Base-by-base conservation (phyloP, 1,140 invertebrate species). In the Chironomus striatipennis region DNA sequence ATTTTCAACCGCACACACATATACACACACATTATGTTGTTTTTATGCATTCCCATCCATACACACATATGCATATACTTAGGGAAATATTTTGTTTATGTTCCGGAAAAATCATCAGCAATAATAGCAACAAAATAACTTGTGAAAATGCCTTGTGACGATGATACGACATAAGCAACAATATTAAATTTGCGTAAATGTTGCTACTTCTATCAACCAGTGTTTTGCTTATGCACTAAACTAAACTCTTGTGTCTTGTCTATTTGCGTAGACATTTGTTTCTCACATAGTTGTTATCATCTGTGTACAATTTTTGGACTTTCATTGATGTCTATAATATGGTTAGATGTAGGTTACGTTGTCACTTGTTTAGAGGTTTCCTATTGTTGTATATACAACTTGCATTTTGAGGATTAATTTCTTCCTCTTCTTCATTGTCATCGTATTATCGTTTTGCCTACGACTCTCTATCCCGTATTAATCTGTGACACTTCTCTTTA, bases 311-410 rank as follows among this genome's bases (percentile, higher is more conserved):
- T 57, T 70, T 70, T 70, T 70, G 18, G 17, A n/a, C 65, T 70
- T 20, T 18, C 17, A 18, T 70, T 70, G 17, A 21, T 70, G 65
- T 70, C 65, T 70, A 70, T 70, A 70, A 70, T 70, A 20, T 70
- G 65, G 65, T 70, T 70, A 18, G 9, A 57, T 70, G 17, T 70
- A 70, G 65, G 65, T 70, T 70, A 70, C 65, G 65, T 70, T 70
- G 65, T 70, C 65, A 70, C 65, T 70, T 70, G 65, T 70, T 70
- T 70, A n/a, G 65, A 70, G 65, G 65, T 70, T 70, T 70, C 65
- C 65, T 70, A 15, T 20, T 21, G 17, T 17, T 70, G 9, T 17
- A 10, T 20, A 9, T 67, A 7, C 18, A 9, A 70, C 17, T 70
- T 70, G 47, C 47, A 57, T 57, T 57, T 57, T 57, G n/a, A 57